Evolutionary conservation across 53 echinoderm and acorn worm species (phyloP), one percentile per base, ranked within the genome.

Genomic region (Crossaster papposus): DNA sequence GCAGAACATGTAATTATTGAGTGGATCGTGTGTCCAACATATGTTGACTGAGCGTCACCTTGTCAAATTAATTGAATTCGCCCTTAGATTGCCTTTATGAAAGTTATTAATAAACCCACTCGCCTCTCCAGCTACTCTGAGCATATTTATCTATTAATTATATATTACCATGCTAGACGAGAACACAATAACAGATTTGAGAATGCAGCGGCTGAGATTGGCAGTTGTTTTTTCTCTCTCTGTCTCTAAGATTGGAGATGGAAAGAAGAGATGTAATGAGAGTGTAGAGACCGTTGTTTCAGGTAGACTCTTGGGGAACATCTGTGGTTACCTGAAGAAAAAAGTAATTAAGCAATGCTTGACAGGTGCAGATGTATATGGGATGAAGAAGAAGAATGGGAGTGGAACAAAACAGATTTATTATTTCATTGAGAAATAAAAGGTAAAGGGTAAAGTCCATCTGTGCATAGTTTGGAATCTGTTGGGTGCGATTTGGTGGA

Each of bases 41-140:
- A 72, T 85, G 85, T 85, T 72, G 72, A 72, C 73, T 28, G 30
- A 71, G 30, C 51, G 54, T 85, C 73, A 30, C 85, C 58, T 18
- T 15, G 15, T 9, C 85, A 73, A 72, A 85, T 85, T 85, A 85
- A 85, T 85, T 85, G 85, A 70, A 22, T 52, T 85, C 72, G 14
- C 75, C 75, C 37, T 6, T 44, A 34, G 83, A 83, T 83, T 83
- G 83, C 65, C 22, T 83, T 17, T 26, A 44, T 44, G 44, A 7
- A 44, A 0, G 44, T 83, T 51, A 83, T 83, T 83, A 83, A 83
- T 65, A 83, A 83, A 83, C n/a, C 12, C 28, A 17, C 36, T 54
- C 26, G 51, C 65, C 68, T 28, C 35, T 9, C 6, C 26, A 30
- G 70, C 83, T 65, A 70, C 70, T 83, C 64, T 1, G 30, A 36